A percentile compares a stretch with the other conserved stretches of the same genome.
Conservation (phyloP, 2,888 invertebrate species). For the Idaea biselata region DNA sequence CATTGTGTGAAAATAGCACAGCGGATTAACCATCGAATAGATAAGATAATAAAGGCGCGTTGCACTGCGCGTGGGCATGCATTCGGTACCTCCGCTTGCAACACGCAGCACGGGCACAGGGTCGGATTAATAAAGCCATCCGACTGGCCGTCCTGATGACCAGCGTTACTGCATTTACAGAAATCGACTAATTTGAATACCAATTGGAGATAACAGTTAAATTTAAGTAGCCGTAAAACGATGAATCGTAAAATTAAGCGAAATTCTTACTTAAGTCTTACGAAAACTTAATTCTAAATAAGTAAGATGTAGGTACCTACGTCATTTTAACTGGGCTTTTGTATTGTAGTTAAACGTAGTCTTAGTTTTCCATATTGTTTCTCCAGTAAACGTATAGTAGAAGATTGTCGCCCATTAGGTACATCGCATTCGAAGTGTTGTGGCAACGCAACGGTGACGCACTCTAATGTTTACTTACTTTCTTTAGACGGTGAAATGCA, state of each 20-base stretch:
- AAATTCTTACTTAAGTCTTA: not conserved
- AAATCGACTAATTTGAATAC: slow-evolving; percentile 11
- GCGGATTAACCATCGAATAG: slow-evolving; percentile 57
- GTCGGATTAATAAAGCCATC: slow-evolving; percentile 1
- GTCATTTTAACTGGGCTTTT: not conserved
- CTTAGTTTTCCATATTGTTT: not conserved
- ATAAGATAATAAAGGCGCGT: slow-evolving; percentile 71
- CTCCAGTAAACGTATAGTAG: not conserved
- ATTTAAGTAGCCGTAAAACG: slow-evolving; percentile 18
- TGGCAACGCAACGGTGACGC: slow-evolving; percentile 9
- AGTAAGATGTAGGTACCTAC: not conserved
- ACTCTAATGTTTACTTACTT: slow-evolving; percentile 26
- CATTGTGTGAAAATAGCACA: slow-evolving; percentile 63
- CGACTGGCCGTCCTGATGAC: not conserved
- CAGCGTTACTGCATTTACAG: not conserved
- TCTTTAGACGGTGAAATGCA: slow-evolving; percentile 34
- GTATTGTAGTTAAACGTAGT: not conserved
- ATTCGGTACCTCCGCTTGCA: not conserved
- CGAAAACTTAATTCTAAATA: not conserved
- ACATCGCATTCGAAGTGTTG: slow-evolving; percentile 5
- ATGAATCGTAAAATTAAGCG: not conserved
- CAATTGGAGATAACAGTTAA: slow-evolving; percentile 17
- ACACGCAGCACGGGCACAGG: slow-evolving; percentile 14
- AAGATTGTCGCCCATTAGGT: slow-evolving; percentile 1
- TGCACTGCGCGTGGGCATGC: slow-evolving; percentile 19